Conservation (phyloP, 1,140 invertebrate genomes). For the Formica exsecta region DNA sequence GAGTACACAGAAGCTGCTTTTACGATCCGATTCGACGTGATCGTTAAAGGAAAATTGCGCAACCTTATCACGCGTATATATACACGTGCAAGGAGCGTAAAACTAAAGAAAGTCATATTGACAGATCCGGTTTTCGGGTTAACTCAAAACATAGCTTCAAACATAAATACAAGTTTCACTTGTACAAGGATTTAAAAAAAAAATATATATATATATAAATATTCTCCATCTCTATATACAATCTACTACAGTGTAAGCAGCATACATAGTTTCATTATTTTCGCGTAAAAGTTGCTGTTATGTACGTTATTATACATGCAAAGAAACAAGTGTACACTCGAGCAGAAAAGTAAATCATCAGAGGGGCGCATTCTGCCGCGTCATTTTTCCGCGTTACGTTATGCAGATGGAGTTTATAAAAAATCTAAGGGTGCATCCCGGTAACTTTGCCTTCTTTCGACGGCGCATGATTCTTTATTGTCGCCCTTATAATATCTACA, state of each 20-base stretch:
- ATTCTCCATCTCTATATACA: background rate
- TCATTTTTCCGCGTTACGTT: background rate
- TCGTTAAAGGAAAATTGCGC: conserved; percentile 32
- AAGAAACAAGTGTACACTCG: background rate
- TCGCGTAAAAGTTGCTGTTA: background rate
- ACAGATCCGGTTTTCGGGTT: background rate
- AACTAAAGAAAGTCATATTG: background rate
- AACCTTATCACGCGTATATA: background rate
- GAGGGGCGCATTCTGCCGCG: conserved; percentile 23
- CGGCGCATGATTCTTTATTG: conserved; percentile 12
- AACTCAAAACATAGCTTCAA: background rate
- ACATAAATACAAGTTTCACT: background rate
- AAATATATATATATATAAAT: background rate
- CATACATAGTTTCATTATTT: background rate
- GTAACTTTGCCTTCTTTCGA: conserved; percentile 39
- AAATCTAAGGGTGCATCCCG: background rate
- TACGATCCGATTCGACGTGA: conserved; percentile 25
- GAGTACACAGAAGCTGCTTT: background rate
- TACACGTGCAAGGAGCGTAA: background rate
- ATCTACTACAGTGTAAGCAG: background rate
- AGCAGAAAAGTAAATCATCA: conserved; percentile 49
- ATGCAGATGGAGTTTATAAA: conserved; percentile 39
- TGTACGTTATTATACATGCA: background rate
- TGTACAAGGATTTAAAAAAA: background rate
- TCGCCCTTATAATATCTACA: conserved; percentile 16